Base-by-base conservation (phyloP, 2,113 vertebrate genomes). In the Pteropus alecto region DNA sequence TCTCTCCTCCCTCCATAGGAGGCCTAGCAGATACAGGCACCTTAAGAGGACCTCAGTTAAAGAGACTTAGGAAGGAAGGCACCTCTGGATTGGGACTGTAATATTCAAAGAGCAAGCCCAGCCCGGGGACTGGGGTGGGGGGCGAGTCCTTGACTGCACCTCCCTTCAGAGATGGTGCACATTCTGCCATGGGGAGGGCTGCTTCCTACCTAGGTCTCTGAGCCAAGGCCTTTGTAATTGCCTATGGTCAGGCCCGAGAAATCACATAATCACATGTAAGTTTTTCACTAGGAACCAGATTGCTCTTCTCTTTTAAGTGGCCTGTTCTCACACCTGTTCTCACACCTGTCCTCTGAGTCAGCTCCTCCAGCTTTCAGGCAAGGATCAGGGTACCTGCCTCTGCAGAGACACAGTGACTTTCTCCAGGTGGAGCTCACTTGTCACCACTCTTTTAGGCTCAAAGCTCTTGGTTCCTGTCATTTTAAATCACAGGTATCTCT, bases 401-500 rank as follows among this genome's bases (percentile, higher is more conserved):
- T 63, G 51, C 26, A 78, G 70, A 54, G 22, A 28, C 1, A 1
- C 14, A 35, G 43, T 7, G n/a, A 35, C 10, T 83, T 51, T 95
- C 56, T 79, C 78, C 83, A 79, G 33, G 43, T 68, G 7, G 58
- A 87, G 70, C 26, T 56, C 33, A 11, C 21, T 79, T 79, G 58
- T 77, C 54, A 65, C 35, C 35, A 19, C 15, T 77, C 38, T 18
- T 61, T 58, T 65, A 78, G 41, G 28, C 68, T 78, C 24, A 7
- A 71, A 74, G 22, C 38, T 61, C 82, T 76, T 30, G 46, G 58
- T 61, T 83, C 21, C 90, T 92, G 56, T 61, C 54, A 22, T 54
- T 87, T 92, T 78, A 93, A 93, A 93, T 5, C 61, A 38, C 9
- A 7, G 21, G 13, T 35, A 41, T 96, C 85, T 83, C 41, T 84